Conservation (phyloP, 2,113 vertebrate genomes). For the Verasper variegatus region DNA sequence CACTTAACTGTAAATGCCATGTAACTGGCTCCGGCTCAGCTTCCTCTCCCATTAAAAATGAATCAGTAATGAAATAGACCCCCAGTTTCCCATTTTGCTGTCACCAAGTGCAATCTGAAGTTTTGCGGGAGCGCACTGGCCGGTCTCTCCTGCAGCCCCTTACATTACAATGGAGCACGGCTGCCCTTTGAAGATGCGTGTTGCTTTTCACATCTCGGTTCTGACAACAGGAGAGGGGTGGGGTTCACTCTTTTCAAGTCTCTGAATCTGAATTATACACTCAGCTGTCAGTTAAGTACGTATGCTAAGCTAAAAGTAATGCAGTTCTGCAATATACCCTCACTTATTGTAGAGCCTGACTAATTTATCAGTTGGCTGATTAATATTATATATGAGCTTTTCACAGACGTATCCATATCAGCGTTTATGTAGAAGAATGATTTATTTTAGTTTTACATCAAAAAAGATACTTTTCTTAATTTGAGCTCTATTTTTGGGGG, state of each 20-base stretch:
- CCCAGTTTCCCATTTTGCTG: slow-evolving; percentile 48
- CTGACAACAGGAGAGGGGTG: too few species aligned
- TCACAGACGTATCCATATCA: too few species aligned
- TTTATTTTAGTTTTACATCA: too few species aligned
- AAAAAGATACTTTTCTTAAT: too few species aligned
- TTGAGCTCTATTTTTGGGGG: too few species aligned
- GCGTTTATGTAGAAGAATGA: too few species aligned
- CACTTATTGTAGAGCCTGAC: too few species aligned
- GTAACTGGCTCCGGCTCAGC: slow-evolving; percentile 60
- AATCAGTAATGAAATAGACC: slow-evolving; percentile 75
- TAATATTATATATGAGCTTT: too few species aligned
- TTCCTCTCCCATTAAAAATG: slow-evolving; percentile 78
- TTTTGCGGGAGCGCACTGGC: slow-evolving; percentile 28
- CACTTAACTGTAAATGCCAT: slow-evolving; percentile 67
- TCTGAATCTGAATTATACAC: not conserved
- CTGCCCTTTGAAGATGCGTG: slow-evolving; percentile 48
- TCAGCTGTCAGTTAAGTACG: not conserved
- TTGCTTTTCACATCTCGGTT: slow-evolving; percentile 3
- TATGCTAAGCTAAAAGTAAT: too few species aligned
- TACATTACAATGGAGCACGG: slow-evolving; percentile 36
- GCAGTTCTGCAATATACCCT: too few species aligned
- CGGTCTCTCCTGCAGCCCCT: slow-evolving; percentile 38
- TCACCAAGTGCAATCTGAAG: slow-evolving; percentile 40
- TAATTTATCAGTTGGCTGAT: too few species aligned
- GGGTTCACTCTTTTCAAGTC: not conserved